Percentiles rank a stretch among this genome's conserved stretches.
Evolutionary conservation across 2,113 vertebrate genomes (phyloP).

Genomic region (Oostethus manadensis): DNA sequence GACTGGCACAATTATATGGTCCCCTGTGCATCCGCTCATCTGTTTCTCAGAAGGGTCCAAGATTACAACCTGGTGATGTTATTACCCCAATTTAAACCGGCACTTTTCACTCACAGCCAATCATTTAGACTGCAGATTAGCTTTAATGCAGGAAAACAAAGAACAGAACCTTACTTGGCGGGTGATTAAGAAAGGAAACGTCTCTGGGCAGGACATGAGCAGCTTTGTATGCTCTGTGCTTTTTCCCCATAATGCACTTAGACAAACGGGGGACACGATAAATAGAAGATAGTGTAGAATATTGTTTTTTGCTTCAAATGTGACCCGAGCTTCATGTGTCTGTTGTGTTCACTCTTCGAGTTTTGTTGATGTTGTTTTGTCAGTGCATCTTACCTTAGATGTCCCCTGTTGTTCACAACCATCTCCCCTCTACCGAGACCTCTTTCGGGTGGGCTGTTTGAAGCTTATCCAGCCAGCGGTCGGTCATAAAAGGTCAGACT

Average conservation of each 20-base stretch:
- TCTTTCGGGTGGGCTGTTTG: conserved; percentile 40
- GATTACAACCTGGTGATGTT: conserved; percentile 46
- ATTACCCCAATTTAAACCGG: conserved; percentile 52
- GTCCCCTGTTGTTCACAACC: neutral
- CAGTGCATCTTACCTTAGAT: neutral
- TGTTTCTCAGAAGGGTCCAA: conserved; percentile 37
- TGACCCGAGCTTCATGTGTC: neutral
- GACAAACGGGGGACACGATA: conserved; percentile 9
- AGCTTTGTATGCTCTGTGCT: conserved; percentile 45
- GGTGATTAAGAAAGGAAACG: conserved; percentile 32
- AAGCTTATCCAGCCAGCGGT: conserved; percentile 42
- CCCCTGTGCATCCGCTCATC: conserved; percentile 2
- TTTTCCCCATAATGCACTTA: conserved; percentile 7
- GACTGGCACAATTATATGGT: conserved; percentile 14
- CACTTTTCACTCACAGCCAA: conserved; percentile 47
- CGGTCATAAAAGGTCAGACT: conserved; percentile 68
- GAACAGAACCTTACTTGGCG: conserved; percentile 58
- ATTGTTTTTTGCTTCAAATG: neutral
- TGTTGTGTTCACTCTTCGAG: neutral
- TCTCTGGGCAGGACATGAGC: conserved; percentile 37
- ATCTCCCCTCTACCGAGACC: conserved; percentile 32
- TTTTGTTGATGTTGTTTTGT: neutral
- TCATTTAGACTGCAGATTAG: conserved; percentile 45
- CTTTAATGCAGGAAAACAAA: conserved; percentile 54
- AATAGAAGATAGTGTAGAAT: conserved; percentile 1